Percentiles rank a stretch among this genome's conserved stretches.
These are phyloP conservation scores for Erannis defoliaria DNA, from an alignment of 2,888 invertebrate species.

Conservation along the genomic window DNA sequence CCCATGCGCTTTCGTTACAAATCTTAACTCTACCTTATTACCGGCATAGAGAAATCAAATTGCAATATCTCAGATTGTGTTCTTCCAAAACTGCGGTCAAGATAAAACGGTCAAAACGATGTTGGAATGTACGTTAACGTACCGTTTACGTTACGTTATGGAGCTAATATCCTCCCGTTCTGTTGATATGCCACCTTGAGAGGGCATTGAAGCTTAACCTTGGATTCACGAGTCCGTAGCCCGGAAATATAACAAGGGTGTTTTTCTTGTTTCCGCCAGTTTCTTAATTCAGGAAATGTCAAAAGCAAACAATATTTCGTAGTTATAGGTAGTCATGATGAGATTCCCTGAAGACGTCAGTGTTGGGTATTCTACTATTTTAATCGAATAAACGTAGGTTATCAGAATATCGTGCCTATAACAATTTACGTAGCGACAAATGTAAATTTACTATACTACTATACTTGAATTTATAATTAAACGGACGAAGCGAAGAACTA, in stretches of 20 bases:
- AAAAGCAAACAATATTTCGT: slow-evolving; percentile 11
- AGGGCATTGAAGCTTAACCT: slow-evolving; percentile 26
- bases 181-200: slow-evolving; percentile 29
- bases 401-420: too few species aligned
- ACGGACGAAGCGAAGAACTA: too few species aligned
- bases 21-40: slow-evolving; percentile 9
- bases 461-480: too few species aligned
- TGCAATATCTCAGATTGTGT: slow-evolving; percentile 2
- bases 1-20: slow-evolving; percentile 14
- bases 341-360: neutral
- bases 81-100: slow-evolving; percentile 9
- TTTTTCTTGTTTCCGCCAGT: slow-evolving; percentile 16
- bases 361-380: too few species aligned
- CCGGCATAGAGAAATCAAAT: neutral
- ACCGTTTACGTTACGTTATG: slow-evolving; percentile 22
- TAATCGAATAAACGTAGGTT: too few species aligned
- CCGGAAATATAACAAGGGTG: slow-evolving; percentile 30
- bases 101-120: slow-evolving; percentile 12
- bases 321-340: neutral
- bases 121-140: slow-evolving; percentile 12
- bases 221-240: slow-evolving; percentile 22
- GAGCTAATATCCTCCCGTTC: slow-evolving; percentile 27
- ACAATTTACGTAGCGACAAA: too few species aligned
- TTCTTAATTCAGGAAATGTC: slow-evolving; percentile 18
- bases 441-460: too few species aligned